A percentile compares a stretch with the other conserved stretches of the same genome.
Evolutionary conservation across 1,140 invertebrate species (phyloP).

Genomic region (Galendromus occidentalis): DNA sequence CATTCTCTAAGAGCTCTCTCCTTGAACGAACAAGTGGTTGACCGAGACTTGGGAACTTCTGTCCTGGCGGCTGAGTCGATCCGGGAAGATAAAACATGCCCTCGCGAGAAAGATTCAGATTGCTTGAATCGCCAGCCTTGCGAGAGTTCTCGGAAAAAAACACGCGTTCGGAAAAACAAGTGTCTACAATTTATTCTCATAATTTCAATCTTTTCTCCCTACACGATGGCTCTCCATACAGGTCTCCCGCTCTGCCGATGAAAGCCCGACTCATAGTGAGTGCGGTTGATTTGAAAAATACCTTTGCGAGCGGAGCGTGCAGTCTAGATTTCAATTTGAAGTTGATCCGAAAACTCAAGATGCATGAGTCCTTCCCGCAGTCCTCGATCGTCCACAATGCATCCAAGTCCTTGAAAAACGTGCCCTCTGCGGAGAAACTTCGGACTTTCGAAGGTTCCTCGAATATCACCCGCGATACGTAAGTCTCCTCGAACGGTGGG

Average conservation of each 20-base stretch:
- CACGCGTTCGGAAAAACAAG: too few species aligned
- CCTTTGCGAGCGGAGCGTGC: background rate
- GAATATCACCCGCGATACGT: background rate
- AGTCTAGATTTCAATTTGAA: background rate
- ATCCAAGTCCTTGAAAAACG: background rate
- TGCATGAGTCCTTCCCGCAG: background rate
- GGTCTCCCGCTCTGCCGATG: background rate
- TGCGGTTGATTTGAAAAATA: background rate
- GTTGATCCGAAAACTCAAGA: background rate
- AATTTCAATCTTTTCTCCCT: background rate
- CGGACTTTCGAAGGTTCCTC: background rate
- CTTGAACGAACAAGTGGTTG: too few species aligned
- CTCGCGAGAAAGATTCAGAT: too few species aligned
- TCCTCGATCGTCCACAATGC: background rate
- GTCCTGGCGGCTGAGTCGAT: too few species aligned
- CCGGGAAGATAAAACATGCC: too few species aligned
- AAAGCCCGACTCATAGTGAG: background rate
- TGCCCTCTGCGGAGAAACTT: background rate
- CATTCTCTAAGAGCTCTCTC: too few species aligned
- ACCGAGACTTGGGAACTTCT: too few species aligned
- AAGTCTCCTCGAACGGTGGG: background rate
- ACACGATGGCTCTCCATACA: background rate
- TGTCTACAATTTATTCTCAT: too few species aligned
- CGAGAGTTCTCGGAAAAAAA: too few species aligned
- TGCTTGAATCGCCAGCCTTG: too few species aligned